Evolutionary conservation across 2,113 vertebrate genomes (phyloP).

Genomic region (Seriola rivoliana): DNA sequence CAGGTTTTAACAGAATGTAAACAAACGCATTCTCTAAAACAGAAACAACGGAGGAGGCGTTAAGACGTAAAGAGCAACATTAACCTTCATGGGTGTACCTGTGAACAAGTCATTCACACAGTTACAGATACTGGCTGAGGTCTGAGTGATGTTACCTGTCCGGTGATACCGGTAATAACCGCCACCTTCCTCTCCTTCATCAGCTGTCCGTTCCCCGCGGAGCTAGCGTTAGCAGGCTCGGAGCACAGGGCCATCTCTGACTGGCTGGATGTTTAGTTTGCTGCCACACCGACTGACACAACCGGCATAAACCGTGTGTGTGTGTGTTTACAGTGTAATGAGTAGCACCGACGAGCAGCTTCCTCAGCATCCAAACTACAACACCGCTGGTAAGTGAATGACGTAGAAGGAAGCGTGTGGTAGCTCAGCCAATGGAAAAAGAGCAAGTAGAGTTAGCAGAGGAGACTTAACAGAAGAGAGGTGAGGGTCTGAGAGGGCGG

Average conservation of each 20-base stretch:
- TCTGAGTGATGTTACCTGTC: constrained; percentile 75
- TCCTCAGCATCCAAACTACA: constrained; percentile 53
- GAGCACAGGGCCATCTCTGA: constrained; percentile 74
- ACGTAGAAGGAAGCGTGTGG: constrained; percentile 58
- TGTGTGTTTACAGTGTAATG: background rate
- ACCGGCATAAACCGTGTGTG: background rate
- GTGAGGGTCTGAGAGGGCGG: too few relatives aligned
- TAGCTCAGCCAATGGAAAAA: constrained; percentile 70
- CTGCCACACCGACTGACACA: background rate
- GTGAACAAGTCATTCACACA: background rate
- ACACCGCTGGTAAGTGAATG: background rate
- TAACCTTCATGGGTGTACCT: background rate
- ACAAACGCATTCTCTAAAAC: too few relatives aligned
- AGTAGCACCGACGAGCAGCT: background rate
- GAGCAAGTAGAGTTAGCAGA: background rate
- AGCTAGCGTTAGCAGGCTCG: background rate
- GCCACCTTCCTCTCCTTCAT: constrained; percentile 74
- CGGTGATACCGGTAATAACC: constrained; percentile 84
- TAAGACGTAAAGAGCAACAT: background rate
- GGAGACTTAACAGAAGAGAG: background rate
- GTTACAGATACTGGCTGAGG: too few relatives aligned
- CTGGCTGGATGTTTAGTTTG: background rate
- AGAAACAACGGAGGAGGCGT: background rate
- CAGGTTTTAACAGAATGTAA: too few relatives aligned
- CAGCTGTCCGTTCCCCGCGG: constrained; percentile 32